Base-by-base conservation (phyloP, 2,797 vertebrate species). In the Sebastes hubbsi region DNA sequence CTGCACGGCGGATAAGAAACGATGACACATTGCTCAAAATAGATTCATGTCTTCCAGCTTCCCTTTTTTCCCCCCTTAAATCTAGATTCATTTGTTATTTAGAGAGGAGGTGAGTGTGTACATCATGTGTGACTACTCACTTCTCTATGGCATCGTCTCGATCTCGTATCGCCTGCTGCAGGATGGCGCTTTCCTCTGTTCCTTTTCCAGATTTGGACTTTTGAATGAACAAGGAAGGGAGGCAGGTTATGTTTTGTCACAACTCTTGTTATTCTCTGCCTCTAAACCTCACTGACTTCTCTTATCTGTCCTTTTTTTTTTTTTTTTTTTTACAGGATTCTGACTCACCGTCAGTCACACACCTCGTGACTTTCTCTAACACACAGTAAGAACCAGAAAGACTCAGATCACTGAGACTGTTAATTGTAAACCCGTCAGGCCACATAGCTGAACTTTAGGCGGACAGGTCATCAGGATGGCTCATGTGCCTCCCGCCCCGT, bases 141-240 rank as follows among this genome's bases (percentile, higher is more conserved):
- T 96, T 97, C 87, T 94, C 95, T 20, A 97, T 94, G 87, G 97
- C 97, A 2, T 97, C 96, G 71, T 97, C 97, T 85, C 97, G 83
- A 88, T 97, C 96, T 34, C 92, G 71, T 34, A 97, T 89, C 2
- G 96, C 95, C 88, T 96, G 96, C 72, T 96, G 92, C 80, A 97
- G 92, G n/a, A 95, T 54, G 27, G 87, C 75, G 8, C 77, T 84
- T 13, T 95, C 92, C 46, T 91, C 88, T 2, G 52, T 68, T 59
- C 32, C 66, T 2, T 38, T 64, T 30, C 82, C 86, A 65, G 84
- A 60, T 81, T 83, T 85, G 24, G 13, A 69, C 36, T 81, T 30
- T 86, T 77, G 49, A 61, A 56, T 14, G 3, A 42, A 82, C 6
- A 30, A 24, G 4, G 7, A 60, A 3, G 13, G 13, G 13, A 34